These are phyloP conservation scores for Drosophila ercepeae DNA, from an alignment of 1,140 invertebrate species.

Conservation along the genomic window DNA sequence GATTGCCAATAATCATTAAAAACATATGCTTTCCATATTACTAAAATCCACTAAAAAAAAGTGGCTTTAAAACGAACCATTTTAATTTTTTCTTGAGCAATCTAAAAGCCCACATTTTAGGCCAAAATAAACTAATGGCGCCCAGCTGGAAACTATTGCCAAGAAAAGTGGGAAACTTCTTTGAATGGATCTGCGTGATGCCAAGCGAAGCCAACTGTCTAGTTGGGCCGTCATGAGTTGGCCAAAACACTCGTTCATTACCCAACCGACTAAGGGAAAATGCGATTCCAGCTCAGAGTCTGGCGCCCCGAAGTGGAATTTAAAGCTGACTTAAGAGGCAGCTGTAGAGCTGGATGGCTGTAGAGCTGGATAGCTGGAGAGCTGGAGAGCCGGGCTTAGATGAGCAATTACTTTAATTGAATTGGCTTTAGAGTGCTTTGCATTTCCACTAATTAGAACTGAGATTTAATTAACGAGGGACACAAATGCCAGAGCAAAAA, in stretches of 20 bases:
- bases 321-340: constrained; percentile 14
- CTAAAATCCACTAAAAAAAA: no score
- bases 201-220: not conserved
- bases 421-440: constrained; percentile 44
- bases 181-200: constrained; percentile 13
- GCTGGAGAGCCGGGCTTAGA: constrained; percentile 4
- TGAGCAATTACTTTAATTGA: constrained; percentile 50
- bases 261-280: constrained; percentile 39
- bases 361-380: not conserved
- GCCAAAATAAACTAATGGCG: constrained; percentile 28
- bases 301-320: constrained; percentile 7
- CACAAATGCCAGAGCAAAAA: constrained; percentile 15
- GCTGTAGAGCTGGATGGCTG: not conserved
- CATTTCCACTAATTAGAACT: constrained; percentile 61
- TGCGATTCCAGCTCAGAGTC: not conserved
- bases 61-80: constrained; percentile 21
- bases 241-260: constrained; percentile 33
- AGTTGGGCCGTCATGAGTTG: constrained; percentile 40
- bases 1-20: not conserved
- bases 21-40: no score
- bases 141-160: constrained; percentile 35
- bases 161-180: constrained; percentile 28
- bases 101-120: constrained; percentile 33
- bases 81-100: constrained; percentile 18
- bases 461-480: constrained; percentile 39